These are phyloP conservation scores for Megalops atlanticus DNA, from an alignment of 2,113 vertebrate species.

Conservation along the genomic window DNA sequence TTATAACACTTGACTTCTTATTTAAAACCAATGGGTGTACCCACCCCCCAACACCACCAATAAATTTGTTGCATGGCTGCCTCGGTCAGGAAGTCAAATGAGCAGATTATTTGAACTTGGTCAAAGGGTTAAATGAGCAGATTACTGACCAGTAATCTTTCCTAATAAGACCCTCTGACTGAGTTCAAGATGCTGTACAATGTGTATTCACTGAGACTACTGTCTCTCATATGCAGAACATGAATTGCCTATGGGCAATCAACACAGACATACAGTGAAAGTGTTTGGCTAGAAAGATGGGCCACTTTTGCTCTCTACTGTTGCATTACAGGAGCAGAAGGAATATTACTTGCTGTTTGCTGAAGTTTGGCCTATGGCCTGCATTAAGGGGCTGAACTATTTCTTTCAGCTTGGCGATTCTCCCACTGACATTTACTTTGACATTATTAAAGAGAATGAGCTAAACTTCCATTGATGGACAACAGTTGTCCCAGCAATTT, in stretches of 20 bases:
- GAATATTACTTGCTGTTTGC: constrained; percentile 10
- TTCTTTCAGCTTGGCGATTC: neutral
- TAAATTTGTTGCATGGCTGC: neutral
- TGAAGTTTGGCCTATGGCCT: neutral
- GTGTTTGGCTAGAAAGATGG: neutral
- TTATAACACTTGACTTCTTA: neutral
- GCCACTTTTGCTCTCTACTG: neutral
- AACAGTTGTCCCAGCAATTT: neutral
- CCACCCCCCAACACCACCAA: neutral
- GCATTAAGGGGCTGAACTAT: neutral
- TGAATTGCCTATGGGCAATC: neutral
- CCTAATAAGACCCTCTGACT: neutral
- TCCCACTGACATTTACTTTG: neutral
- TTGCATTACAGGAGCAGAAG: neutral
- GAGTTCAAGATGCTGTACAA: neutral
- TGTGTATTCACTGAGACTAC: neutral
- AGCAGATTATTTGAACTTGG: neutral
- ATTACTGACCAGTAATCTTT: neutral
- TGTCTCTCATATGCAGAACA: too few species aligned
- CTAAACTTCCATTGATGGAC: neutral
- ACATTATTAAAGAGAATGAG: constrained; percentile 5
- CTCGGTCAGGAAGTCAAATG: constrained; percentile 8
- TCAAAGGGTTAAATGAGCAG: neutral
- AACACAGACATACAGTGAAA: neutral
- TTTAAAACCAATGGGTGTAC: neutral